These are phyloP conservation scores for Archaeoteleia sp. DNA, from an alignment of 2,888 invertebrate genomes.

Conservation along the genomic window DNA sequence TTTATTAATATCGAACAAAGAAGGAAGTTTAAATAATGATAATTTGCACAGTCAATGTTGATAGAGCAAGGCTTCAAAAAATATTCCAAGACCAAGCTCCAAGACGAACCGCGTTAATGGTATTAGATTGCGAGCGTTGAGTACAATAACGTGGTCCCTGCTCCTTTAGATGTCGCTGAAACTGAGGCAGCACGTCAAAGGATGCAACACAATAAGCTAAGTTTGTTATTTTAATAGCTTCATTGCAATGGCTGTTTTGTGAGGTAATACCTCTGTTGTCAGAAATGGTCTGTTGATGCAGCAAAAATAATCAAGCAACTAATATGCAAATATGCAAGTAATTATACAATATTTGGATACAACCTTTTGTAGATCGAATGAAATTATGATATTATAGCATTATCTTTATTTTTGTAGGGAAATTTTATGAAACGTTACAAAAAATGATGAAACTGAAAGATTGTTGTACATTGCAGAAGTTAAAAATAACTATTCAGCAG, in stretches of 20 bases:
- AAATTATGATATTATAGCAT: no score
- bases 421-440: no score
- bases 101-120: constrained; percentile 41
- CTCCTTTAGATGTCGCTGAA: constrained; percentile 30
- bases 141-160: constrained; percentile 18
- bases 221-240: constrained; percentile 35
- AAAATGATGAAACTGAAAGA: no score
- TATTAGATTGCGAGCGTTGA: constrained; percentile 22
- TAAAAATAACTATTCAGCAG: no score
- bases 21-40: no score
- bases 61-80: constrained; percentile 13
- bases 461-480: no score
- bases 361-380: no score
- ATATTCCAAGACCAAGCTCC: constrained; percentile 20
- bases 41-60: constrained; percentile 2
- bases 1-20: no score
- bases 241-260: constrained; percentile 2
- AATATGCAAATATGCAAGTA: no score
- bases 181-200: constrained; percentile 35
- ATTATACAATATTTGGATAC: no score
- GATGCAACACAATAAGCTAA: constrained; percentile 28
- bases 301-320: no score
- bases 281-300: constrained; percentile 1
- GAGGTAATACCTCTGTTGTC: constrained; percentile 5
- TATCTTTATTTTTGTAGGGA: no score